These are phyloP conservation scores for Brachyptera risi DNA, from an alignment of 2,888 invertebrate species.

Conservation along the genomic window DNA sequence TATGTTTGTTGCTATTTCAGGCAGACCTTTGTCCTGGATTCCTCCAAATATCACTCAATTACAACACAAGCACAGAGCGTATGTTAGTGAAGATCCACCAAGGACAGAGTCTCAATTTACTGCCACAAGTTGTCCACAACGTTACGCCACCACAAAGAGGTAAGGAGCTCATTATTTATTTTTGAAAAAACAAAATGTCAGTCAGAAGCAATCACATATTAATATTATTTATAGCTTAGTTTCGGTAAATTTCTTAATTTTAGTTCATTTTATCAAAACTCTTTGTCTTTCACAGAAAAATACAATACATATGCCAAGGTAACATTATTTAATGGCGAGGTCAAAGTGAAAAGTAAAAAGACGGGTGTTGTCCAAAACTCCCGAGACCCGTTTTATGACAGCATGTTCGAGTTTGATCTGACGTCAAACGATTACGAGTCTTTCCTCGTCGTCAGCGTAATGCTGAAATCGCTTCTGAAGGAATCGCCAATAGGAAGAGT, in stretches of 20 bases:
- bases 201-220: too few species aligned
- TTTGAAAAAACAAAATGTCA: slow-evolving; percentile 17
- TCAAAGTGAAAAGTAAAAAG: slow-evolving; percentile 38
- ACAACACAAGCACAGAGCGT: too few species aligned
- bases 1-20: too few species aligned
- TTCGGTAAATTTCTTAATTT: background rate
- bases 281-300: slow-evolving; percentile 34
- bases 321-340: slow-evolving; percentile 37
- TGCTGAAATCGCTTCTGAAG: slow-evolving; percentile 36
- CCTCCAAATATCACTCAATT: too few species aligned
- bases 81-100: too few species aligned
- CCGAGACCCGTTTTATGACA: slow-evolving; percentile 33
- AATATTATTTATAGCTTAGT: background rate
- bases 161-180: slow-evolving; percentile 33
- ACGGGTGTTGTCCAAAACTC: slow-evolving; percentile 35
- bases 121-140: too few species aligned
- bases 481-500: slow-evolving; percentile 38
- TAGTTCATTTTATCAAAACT: background rate
- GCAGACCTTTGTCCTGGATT: too few species aligned
- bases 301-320: slow-evolving; percentile 39
- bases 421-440: slow-evolving; percentile 36
- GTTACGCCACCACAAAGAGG: too few species aligned
- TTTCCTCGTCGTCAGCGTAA: slow-evolving; percentile 38
- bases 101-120: too few species aligned
- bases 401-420: slow-evolving; percentile 36